A percentile compares a stretch with the other conserved stretches of the same genome.
Conservation (phyloP, 2,888 invertebrate species). For the Acanthococcus lagerstroemiae region DNA sequence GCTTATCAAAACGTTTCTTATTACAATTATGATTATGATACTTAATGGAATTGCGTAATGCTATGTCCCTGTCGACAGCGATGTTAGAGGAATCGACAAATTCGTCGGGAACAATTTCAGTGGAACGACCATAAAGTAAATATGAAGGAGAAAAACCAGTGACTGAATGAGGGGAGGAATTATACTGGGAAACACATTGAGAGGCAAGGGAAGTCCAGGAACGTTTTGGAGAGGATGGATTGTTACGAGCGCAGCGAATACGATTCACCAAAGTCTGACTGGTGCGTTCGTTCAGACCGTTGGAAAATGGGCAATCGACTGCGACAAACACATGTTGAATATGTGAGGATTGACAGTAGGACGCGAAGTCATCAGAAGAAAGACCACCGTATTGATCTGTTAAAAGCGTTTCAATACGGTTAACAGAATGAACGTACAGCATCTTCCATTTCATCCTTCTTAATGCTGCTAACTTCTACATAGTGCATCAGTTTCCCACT, state of each 20-base stretch:
- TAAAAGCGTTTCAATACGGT: background rate
- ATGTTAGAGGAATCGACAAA: background rate
- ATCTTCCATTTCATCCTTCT: too few relatives aligned
- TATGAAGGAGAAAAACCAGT: background rate
- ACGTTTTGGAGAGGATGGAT: background rate
- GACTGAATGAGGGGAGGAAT: constrained; percentile 29
- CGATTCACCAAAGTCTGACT: constrained; percentile 1
- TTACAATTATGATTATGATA: background rate
- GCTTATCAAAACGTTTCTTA: background rate
- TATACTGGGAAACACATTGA: constrained; percentile 34
- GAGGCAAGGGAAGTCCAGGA: constrained; percentile 35
- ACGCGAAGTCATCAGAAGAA: background rate
- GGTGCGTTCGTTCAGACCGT: background rate
- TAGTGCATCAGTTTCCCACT: too few relatives aligned
- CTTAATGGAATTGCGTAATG: background rate
- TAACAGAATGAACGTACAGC: background rate
- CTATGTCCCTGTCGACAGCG: background rate
- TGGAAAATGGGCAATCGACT: background rate
- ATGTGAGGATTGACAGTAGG: background rate
- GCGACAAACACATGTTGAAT: background rate
- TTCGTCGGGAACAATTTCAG: background rate
- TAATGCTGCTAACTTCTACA: too few relatives aligned
- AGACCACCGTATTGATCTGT: background rate
- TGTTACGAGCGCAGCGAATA: background rate
- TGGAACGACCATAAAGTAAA: background rate